phyloP scores from a whole-genome alignment of 2,797 vertebrate genomes.

The Knipowitschia caucasica region DNA sequence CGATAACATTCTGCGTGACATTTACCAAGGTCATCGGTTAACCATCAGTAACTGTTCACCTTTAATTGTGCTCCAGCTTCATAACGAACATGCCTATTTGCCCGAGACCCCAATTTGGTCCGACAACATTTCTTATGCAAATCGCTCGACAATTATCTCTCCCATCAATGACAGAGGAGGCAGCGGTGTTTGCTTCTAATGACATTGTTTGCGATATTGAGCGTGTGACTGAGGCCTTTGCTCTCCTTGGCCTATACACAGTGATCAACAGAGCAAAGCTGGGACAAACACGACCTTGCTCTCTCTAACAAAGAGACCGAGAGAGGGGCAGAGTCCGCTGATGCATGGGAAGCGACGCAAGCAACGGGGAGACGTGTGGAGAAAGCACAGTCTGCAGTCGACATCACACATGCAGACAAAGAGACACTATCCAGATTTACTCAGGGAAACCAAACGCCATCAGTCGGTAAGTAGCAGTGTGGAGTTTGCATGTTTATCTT shows the following conservation, averaged over 20 bases:
- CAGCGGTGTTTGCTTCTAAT: conserved; percentile 60
- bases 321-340: background rate
- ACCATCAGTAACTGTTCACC: conserved; percentile 64
- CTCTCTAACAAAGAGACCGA: conserved; percentile 1
- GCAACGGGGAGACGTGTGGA: too few species aligned
- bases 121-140: conserved; percentile 68
- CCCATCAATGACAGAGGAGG: conserved; percentile 57
- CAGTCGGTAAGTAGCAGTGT: too few species aligned
- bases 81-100: conserved; percentile 64
- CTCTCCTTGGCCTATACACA: conserved; percentile 11
- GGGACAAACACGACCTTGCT: conserved; percentile 15
- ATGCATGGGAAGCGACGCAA: too few species aligned
- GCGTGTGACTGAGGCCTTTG: conserved; percentile 52
- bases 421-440: too few species aligned
- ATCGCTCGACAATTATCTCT: conserved; percentile 66
- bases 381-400: too few species aligned
- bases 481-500: too few species aligned
- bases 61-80: conserved; percentile 55
- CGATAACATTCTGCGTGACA: conserved; percentile 70
- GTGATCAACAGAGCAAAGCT: conserved; percentile 30
- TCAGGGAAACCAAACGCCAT: too few species aligned
- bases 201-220: conserved; percentile 67
- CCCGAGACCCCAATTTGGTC: conserved; percentile 51
- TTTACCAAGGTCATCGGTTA: conserved; percentile 68
- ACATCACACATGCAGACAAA: too few species aligned